phyloP scores from a whole-genome alignment of 23 tunicate genomes.

The Styela clava region DNA sequence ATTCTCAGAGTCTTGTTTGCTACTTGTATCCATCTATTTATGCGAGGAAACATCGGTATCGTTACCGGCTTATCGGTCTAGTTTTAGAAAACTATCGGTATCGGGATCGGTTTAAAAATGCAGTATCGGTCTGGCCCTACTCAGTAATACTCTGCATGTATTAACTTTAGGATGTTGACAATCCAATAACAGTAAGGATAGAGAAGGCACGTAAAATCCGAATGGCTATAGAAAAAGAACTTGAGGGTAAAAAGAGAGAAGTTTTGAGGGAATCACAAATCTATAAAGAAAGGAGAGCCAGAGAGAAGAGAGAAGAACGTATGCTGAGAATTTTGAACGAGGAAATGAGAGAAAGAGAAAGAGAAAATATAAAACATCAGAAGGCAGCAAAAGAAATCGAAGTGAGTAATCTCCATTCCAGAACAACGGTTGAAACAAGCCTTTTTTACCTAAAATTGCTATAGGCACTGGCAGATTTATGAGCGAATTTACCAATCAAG shows the following conservation, averaged over 20 bases:
- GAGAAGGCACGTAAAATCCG: constrained; percentile 30
- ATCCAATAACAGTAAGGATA: constrained; percentile 41
- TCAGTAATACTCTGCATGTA: too few relatives aligned
- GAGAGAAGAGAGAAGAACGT: constrained; percentile 40
- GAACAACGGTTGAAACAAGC: not conserved
- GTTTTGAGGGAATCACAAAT: constrained; percentile 19
- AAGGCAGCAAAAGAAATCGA: constrained; percentile 11
- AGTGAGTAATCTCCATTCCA: constrained; percentile 10
- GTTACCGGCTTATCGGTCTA: too few relatives aligned
- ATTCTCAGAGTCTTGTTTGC: too few relatives aligned
- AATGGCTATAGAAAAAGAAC: constrained; percentile 39
- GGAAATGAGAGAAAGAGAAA: constrained; percentile 28
- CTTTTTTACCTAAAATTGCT: too few relatives aligned
- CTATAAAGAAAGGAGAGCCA: constrained; percentile 23
- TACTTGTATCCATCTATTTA: too few relatives aligned
- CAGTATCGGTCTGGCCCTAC: too few relatives aligned
- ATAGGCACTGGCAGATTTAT: too few relatives aligned
- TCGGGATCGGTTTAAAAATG: too few relatives aligned
- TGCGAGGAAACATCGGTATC: too few relatives aligned
- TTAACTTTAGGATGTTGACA: not conserved
- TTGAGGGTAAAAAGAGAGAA: constrained; percentile 19
- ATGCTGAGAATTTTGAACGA: constrained; percentile 32
- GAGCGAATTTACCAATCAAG: too few relatives aligned
- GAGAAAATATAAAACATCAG: constrained; percentile 34
- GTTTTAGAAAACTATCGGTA: too few relatives aligned